Conservation (phyloP, 2,113 vertebrate genomes). For the Rallus limicola region DNA sequence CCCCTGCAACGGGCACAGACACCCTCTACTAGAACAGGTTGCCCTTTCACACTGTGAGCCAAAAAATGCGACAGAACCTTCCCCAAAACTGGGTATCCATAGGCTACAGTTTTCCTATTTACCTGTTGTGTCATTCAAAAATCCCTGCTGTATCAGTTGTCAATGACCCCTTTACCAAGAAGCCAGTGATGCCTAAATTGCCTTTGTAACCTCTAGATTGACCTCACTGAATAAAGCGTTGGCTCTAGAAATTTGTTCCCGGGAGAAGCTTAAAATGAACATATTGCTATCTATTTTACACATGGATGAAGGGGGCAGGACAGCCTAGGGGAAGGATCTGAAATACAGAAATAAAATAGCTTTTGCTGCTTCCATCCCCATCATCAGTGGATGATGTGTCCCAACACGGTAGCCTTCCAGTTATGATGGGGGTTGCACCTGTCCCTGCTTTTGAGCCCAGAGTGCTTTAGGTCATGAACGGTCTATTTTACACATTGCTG, state of each 20-base stretch:
- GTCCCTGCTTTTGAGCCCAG: not conserved
- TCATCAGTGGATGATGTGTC: not conserved
- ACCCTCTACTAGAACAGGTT: too few relatives aligned
- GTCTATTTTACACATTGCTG: not conserved
- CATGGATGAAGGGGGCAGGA: not conserved
- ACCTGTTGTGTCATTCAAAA: not conserved
- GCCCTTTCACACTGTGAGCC: not conserved
- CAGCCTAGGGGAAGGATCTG: not conserved
- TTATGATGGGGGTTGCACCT: not conserved
- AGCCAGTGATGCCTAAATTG: not conserved
- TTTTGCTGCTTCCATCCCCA: not conserved
- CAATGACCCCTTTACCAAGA: not conserved
- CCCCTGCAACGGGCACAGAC: too few relatives aligned
- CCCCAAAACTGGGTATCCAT: not conserved
- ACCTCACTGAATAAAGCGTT: not conserved
- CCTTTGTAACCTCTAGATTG: not conserved
- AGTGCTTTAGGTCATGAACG: not conserved
- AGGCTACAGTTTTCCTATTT: not conserved
- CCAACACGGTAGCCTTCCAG: fast-evolving
- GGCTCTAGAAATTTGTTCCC: not conserved
- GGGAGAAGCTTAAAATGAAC: not conserved
- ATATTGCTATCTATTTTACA: not conserved
- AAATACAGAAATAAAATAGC: not conserved
- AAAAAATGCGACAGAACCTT: not conserved
- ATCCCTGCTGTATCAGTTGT: not conserved